phyloP scores from a whole-genome alignment of 1,140 invertebrate species.

The Drosophila rhopaloa region DNA sequence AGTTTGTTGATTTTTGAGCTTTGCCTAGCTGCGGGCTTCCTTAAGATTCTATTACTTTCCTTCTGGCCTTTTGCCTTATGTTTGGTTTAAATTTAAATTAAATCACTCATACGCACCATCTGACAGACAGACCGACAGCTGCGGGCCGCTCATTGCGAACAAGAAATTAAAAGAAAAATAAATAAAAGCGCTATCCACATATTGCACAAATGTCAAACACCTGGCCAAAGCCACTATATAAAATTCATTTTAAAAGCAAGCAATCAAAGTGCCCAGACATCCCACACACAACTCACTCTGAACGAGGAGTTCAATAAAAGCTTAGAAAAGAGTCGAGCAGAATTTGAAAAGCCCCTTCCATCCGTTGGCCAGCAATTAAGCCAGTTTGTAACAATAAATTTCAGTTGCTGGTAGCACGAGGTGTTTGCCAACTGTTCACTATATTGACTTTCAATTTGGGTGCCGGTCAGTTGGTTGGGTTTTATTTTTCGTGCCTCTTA shows the following conservation, averaged over 20 bases:
- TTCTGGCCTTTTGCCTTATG: conserved; percentile 17
- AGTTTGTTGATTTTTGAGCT: conserved; percentile 47
- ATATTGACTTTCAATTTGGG: conserved; percentile 75
- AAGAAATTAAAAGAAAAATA: conserved; percentile 27
- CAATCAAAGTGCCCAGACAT: conserved; percentile 24
- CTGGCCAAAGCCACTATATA: conserved; percentile 29
- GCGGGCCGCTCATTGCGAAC: conserved; percentile 25
- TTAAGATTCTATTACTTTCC: conserved; percentile 22
- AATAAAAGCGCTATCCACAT: conserved; percentile 17
- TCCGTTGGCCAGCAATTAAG: conserved; percentile 44
- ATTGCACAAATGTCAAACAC: conserved; percentile 36
- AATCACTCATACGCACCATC: conserved; percentile 70
- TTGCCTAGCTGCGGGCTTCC: conserved; percentile 42
- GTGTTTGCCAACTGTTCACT: conserved; percentile 34
- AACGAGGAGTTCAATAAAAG: conserved; percentile 4
- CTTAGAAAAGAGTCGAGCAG: conserved; percentile 4
- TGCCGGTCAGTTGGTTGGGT: conserved; percentile 24
- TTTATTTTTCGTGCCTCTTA: conserved; percentile 27
- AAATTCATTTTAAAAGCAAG: conserved; percentile 46
- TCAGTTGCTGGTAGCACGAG: conserved; percentile 28
- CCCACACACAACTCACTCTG: conserved; percentile 2
- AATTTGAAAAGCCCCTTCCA: conserved; percentile 27
- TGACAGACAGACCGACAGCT: conserved; percentile 37
- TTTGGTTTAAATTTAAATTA: conserved; percentile 66
- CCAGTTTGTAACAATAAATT: conserved; percentile 69